phyloP scores from a whole-genome alignment of 2,113 vertebrate species.

The Balaeniceps rex region DNA sequence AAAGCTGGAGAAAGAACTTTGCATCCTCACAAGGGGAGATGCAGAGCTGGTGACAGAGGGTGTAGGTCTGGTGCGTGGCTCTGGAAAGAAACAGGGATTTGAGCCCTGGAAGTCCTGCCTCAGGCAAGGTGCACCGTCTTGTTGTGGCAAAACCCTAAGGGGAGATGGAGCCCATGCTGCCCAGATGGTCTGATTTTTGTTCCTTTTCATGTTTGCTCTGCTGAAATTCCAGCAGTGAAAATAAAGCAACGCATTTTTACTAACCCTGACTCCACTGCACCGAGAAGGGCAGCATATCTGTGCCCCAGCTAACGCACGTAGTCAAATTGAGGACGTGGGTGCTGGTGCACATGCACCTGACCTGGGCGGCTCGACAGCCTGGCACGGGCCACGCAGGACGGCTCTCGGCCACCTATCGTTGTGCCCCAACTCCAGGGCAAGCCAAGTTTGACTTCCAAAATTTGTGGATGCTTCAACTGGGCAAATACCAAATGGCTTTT shows the following conservation, averaged over 20 bases:
- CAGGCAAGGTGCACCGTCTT: rapidly evolving
- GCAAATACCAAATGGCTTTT: neutral
- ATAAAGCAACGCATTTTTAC: neutral
- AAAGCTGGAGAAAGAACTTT: neutral
- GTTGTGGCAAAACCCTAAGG: neutral
- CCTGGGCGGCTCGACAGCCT: neutral
- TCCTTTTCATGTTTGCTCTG: neutral
- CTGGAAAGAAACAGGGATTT: neutral
- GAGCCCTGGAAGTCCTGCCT: neutral
- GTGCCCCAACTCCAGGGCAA: neutral
- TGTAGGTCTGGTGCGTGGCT: neutral
- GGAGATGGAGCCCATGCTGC: neutral
- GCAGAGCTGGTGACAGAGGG: neutral
- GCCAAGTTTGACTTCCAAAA: neutral
- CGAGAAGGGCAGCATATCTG: neutral
- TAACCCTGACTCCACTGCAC: neutral
- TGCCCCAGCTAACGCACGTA: rapidly evolving
- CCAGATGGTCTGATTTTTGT: neutral
- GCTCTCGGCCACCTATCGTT: neutral
- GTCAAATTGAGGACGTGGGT: rapidly evolving
- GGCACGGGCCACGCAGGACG: rapidly evolving
- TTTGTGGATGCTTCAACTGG: neutral
- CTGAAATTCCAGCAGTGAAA: neutral
- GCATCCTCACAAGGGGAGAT: neutral
- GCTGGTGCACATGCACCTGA: neutral